A percentile compares a stretch with the other conserved stretches of the same genome.
Conservation (phyloP, 2,888 invertebrate genomes). For the Tricholauxania praeusta region DNA sequence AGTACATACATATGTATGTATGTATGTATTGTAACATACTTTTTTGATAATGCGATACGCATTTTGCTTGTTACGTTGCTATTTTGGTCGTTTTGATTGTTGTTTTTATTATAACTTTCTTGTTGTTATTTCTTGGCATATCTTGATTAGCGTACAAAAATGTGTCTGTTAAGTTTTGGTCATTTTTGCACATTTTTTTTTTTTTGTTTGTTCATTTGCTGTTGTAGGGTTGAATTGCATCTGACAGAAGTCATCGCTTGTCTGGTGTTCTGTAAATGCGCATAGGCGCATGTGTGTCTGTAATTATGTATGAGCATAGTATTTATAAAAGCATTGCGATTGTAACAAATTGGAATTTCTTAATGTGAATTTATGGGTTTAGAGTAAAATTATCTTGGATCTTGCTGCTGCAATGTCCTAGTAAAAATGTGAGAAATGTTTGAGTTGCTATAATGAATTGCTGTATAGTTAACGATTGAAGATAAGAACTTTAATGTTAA, state of each 20-base stretch:
- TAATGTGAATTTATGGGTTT: too few species aligned
- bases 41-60: constrained; percentile 15
- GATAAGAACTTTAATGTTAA: too few species aligned
- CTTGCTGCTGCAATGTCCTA: too few species aligned
- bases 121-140: not conserved
- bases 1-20: not conserved
- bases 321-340: not conserved
- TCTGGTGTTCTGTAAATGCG: not conserved
- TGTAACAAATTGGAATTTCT: constrained; percentile 15
- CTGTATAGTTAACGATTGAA: too few species aligned
- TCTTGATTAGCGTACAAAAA: constrained; percentile 13
- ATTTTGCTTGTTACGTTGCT: not conserved
- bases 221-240: constrained; percentile 16
- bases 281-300: not conserved
- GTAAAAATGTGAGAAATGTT: too few species aligned
- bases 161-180: not conserved
- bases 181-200: too few species aligned
- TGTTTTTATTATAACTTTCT: not conserved
- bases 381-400: too few species aligned
- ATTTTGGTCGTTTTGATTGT: constrained; percentile 1
- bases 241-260: constrained; percentile 32
- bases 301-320: not conserved
- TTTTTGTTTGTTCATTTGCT: not conserved
- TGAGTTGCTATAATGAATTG: too few species aligned
- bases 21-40: too few species aligned